phyloP scores from a whole-genome alignment of 2,113 vertebrate species.

The Mormoops blainvillei region DNA sequence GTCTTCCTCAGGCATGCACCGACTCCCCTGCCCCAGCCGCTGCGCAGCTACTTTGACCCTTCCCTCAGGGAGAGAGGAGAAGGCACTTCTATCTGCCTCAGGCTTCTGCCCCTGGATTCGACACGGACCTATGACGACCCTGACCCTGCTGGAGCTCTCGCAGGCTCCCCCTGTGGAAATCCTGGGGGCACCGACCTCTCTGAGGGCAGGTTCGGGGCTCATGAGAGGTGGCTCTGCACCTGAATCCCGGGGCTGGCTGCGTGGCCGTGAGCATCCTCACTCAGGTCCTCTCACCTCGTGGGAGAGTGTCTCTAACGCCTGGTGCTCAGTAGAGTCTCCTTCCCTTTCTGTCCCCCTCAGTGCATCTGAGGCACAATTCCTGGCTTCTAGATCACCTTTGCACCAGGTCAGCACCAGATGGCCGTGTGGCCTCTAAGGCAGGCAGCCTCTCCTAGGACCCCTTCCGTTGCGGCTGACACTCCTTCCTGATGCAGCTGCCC shows the following conservation, averaged over 20 bases:
- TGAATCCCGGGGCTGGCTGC: background rate
- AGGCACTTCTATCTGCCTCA: background rate
- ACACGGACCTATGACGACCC: background rate
- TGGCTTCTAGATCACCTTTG: background rate
- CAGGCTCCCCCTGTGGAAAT: background rate
- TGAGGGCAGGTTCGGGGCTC: background rate
- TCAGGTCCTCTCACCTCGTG: background rate
- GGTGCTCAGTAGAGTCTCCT: background rate
- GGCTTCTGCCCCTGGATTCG: background rate
- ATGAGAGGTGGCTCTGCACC: background rate
- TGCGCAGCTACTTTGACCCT: background rate
- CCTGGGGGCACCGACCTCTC: too few species aligned
- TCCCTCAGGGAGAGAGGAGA: background rate
- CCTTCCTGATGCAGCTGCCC: background rate
- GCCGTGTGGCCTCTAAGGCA: background rate
- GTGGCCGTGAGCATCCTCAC: background rate
- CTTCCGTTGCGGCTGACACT: background rate
- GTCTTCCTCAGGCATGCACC: too few species aligned
- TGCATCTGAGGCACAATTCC: background rate
- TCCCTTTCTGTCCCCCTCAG: background rate
- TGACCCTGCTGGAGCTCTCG: background rate
- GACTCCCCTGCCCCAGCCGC: background rate
- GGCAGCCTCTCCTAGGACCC: background rate
- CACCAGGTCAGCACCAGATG: background rate
- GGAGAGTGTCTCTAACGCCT: accelerated